These are phyloP conservation scores for Metopia argyrocephala DNA, from an alignment of 2,888 invertebrate genomes.

Conservation along the genomic window DNA sequence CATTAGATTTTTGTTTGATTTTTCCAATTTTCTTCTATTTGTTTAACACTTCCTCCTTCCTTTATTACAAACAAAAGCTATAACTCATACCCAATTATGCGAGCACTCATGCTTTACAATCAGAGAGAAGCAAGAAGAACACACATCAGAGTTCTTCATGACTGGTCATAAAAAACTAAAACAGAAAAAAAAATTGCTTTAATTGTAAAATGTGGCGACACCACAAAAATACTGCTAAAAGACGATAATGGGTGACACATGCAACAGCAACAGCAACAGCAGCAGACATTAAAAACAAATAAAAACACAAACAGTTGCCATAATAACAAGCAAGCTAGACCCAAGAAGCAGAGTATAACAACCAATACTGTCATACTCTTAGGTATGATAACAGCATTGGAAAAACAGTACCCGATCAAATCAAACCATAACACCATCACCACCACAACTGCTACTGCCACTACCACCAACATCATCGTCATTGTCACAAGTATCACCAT, in stretches of 20 bases:
- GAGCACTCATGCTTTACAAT: neutral
- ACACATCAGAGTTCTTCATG: slow-evolving; percentile 30
- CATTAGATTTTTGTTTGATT: neutral
- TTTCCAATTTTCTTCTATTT: slow-evolving; percentile 27
- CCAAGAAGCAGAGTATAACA: neutral
- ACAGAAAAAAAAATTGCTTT: no score
- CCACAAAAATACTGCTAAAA: slow-evolving; percentile 39
- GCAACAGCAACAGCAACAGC: slow-evolving; percentile 16
- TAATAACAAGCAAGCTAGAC: neutral
- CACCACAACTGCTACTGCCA: neutral
- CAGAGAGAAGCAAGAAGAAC: neutral
- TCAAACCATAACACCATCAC: slow-evolving; percentile 24
- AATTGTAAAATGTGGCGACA: slow-evolving; percentile 67
- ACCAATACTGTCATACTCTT: neutral
- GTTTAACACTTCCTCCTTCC: neutral
- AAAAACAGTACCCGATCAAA: slow-evolving; percentile 29
- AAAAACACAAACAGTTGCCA: neutral
- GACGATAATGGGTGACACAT: slow-evolving; percentile 50
- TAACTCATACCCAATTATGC: slow-evolving; percentile 2
- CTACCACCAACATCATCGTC: neutral
- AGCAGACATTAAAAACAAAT: slow-evolving; percentile 18
- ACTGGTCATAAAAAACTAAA: slow-evolving; percentile 50
- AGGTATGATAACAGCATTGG: neutral
- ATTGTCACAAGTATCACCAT: neutral
- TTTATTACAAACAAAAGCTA: slow-evolving; percentile 21